phyloP scores from a whole-genome alignment of 2,113 vertebrate species.

The Channa maculata region DNA sequence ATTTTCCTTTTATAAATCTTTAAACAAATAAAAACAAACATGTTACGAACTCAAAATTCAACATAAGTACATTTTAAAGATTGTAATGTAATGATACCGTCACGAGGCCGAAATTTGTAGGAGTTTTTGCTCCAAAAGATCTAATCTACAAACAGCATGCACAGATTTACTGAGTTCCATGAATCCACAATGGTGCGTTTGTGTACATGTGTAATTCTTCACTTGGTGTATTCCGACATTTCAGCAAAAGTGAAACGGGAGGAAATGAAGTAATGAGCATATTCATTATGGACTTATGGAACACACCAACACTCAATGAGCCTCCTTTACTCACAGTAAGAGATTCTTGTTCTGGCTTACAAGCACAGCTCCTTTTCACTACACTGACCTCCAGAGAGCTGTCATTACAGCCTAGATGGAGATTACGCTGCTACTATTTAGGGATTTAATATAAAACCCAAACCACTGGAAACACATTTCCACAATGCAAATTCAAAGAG shows the following conservation, averaged over 20 bases:
- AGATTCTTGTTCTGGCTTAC: neutral
- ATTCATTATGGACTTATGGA: slow-evolving; percentile 48
- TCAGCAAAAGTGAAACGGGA: slow-evolving; percentile 36
- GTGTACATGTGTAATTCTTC: slow-evolving; percentile 9
- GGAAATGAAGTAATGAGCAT: slow-evolving; percentile 64
- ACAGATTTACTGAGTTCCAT: slow-evolving; percentile 35
- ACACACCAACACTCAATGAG: slow-evolving; percentile 21
- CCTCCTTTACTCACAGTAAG: slow-evolving; percentile 20
- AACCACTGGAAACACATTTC: slow-evolving; percentile 39
- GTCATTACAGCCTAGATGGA: slow-evolving; percentile 39
- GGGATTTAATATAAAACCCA: slow-evolving; percentile 46
- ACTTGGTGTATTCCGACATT: slow-evolving; percentile 28
- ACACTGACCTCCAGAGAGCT: slow-evolving; percentile 28
- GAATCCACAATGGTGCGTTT: slow-evolving; percentile 24
- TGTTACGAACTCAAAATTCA: no score
- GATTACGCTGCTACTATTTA: slow-evolving; percentile 44
- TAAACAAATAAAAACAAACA: no score
- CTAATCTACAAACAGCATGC: slow-evolving; percentile 6
- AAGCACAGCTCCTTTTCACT: slow-evolving; percentile 17
- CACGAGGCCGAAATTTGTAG: neutral
- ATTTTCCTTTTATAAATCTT: no score
- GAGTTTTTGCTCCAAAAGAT: slow-evolving; percentile 23
- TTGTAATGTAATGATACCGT: neutral
- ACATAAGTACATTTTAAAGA: no score
- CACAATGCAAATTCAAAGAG: slow-evolving; percentile 15